phyloP scores from a whole-genome alignment of 1,140 invertebrate genomes.

The Drosophila pectinifera region DNA sequence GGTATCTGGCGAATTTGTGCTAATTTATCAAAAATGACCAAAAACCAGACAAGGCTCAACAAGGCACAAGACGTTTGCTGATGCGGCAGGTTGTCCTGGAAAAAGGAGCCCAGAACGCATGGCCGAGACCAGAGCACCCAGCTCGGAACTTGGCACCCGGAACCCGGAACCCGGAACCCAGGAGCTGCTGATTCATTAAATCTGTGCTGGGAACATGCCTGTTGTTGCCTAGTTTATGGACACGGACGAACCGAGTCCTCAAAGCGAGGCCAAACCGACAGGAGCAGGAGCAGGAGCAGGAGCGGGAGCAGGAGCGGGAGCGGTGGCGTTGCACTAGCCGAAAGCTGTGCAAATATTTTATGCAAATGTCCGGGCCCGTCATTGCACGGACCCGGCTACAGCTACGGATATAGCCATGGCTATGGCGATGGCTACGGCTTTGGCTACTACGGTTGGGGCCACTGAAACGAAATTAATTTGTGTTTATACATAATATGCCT shows the following conservation, averaged over 20 bases:
- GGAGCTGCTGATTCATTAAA: constrained; percentile 74
- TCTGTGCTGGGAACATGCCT: constrained; percentile 62
- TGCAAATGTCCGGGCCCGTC: constrained; percentile 80
- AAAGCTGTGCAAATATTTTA: constrained; percentile 84
- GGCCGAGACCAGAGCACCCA: constrained; percentile 13
- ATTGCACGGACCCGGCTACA: constrained; percentile 60
- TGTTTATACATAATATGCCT: constrained; percentile 84
- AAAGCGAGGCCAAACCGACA: constrained; percentile 62
- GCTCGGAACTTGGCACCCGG: background rate
- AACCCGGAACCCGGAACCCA: background rate
- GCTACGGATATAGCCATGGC: constrained; percentile 40
- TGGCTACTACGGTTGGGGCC: constrained; percentile 77
- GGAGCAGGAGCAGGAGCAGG: constrained; percentile 19
- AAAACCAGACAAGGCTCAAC: constrained; percentile 55
- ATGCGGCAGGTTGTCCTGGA: constrained; percentile 70
- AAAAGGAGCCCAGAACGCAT: constrained; percentile 21
- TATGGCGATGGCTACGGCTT: constrained; percentile 30
- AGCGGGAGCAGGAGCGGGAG: constrained; percentile 36
- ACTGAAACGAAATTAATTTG: constrained; percentile 85
- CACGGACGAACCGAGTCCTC: constrained; percentile 54
- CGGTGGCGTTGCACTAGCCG: constrained; percentile 71
- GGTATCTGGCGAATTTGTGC: constrained; percentile 51
- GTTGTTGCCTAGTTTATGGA: constrained; percentile 82
- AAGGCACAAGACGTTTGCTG: constrained; percentile 76
- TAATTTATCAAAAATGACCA: constrained; percentile 78